Conservation (phyloP, 2,888 invertebrate genomes). For the Leptinotarsa peninsularis region DNA sequence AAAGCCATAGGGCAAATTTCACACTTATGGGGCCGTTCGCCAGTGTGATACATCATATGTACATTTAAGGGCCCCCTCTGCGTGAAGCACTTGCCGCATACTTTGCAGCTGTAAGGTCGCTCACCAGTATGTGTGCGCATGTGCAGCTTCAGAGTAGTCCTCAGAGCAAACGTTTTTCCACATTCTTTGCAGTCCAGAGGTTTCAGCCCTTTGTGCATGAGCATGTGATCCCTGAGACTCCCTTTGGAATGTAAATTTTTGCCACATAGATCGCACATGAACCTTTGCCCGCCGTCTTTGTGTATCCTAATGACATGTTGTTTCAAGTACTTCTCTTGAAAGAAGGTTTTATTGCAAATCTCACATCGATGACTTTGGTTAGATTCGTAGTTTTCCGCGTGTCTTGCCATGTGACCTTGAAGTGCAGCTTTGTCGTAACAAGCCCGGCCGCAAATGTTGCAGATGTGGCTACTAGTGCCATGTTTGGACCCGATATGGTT, state of each 20-base stretch:
- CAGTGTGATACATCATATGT: constrained; percentile 57
- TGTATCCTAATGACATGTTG: constrained; percentile 47
- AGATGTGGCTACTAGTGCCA: constrained; percentile 47
- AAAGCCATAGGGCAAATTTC: constrained; percentile 51
- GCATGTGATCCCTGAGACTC: constrained; percentile 55
- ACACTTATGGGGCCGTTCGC: constrained; percentile 44
- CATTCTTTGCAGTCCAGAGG: constrained; percentile 69
- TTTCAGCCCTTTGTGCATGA: constrained; percentile 63
- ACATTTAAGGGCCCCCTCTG: constrained; percentile 69
- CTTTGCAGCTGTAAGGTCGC: constrained; percentile 50
- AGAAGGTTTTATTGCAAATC: constrained; percentile 47
- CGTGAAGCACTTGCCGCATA: constrained; percentile 60
- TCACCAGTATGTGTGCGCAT: constrained; percentile 65
- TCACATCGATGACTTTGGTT: constrained; percentile 45
- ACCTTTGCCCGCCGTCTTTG: constrained; percentile 49
- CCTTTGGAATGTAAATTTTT: constrained; percentile 66
- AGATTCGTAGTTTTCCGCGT: constrained; percentile 45
- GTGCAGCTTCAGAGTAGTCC: constrained; percentile 65
- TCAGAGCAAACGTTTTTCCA: constrained; percentile 70
- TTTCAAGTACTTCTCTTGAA: constrained; percentile 46
- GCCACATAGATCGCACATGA: constrained; percentile 68
- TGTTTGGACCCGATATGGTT: constrained; percentile 55
- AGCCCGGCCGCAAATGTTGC: constrained; percentile 46
- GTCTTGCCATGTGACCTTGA: constrained; percentile 45
- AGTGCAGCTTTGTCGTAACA: constrained; percentile 51